Evolutionary conservation across 2,888 invertebrate species (phyloP), one percentile per base, ranked within the genome.

Genomic region (Hetaerina titia): DNA sequence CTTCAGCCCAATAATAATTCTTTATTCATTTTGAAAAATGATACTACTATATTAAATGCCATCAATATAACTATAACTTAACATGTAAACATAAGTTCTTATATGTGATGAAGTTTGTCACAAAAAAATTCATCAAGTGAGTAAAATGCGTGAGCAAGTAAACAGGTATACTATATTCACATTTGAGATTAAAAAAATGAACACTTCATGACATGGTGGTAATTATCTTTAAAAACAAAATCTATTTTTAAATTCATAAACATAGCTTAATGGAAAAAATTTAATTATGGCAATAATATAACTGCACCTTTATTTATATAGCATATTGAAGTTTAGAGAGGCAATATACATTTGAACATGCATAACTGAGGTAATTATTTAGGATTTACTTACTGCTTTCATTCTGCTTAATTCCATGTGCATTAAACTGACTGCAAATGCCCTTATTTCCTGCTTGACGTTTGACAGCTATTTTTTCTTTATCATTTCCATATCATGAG

Each of bases 391-490:
- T 22, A 95, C 98, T 96, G 96, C 97, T 96, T 97, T 97, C 56
- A 98, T 96, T 94, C 97, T 95, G 9, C 97, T 97, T 90, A 98
- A 96, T 96, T 98, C 98, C 58, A 97, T 95, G 96, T 97, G 97
- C 98, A 98, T 98, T 96, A 97, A 96, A 96, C 98, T 98, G 96
- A 98, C 98, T 0, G 98, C 98, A 90, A 98, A 97, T 74, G 97
- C 96, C n/a, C 98, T 97, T 64, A 98, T 97, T 96, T 98, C 97
- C 60, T 97, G 96, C 95, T 98, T 98, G 95, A 98, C 97, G 95
- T 98, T 97, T 95, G 97, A 96, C 95, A 98, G 97, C 95, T 98
- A 97, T 95, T 98, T 97, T 95, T 98, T 98, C 17, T 97, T 97
- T 87, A 98, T 97, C 69, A 98, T 96, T 95, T 98, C 97, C 96